A percentile compares a stretch with the other conserved stretches of the same genome.
Conservation (phyloP, 2,113 vertebrate species). For the Neodon shergylaensis region DNA sequence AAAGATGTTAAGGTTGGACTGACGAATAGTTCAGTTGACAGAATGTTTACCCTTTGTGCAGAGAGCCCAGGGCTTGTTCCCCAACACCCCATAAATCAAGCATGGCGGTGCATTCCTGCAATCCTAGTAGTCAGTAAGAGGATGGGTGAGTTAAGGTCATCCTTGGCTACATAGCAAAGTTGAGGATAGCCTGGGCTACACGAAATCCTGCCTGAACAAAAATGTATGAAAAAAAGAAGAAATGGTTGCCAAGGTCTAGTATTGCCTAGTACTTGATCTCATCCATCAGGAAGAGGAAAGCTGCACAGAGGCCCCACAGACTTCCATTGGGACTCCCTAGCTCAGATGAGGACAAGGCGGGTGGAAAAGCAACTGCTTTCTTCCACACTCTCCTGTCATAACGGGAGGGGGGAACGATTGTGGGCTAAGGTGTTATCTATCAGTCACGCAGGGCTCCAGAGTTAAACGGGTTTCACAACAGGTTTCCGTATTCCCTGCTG, state of each 20-base stretch:
- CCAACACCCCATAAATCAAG: neutral
- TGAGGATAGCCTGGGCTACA: neutral
- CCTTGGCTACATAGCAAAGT: neutral
- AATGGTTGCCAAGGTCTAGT: neutral
- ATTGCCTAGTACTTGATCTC: neutral
- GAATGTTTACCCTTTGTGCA: neutral
- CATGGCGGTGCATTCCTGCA: neutral
- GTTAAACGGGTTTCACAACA: neutral
- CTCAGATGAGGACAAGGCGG: neutral
- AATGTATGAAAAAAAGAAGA: no score
- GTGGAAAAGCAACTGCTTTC: neutral
- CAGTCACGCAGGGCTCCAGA: neutral
- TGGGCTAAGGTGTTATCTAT: neutral
- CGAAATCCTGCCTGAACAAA: no score
- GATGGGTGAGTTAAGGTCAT: neutral
- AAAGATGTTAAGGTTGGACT: neutral
- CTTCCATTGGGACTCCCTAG: neutral
- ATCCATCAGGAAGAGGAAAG: neutral
- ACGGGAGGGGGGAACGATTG: neutral
- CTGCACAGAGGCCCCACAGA: neutral
- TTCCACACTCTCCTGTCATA: neutral
- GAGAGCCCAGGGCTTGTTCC: neutral
- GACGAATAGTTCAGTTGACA: neutral
- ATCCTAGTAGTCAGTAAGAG: neutral
- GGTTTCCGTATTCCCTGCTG: neutral